phyloP scores from a whole-genome alignment of 2,888 invertebrate genomes.

The Seira sanloemensis region DNA sequence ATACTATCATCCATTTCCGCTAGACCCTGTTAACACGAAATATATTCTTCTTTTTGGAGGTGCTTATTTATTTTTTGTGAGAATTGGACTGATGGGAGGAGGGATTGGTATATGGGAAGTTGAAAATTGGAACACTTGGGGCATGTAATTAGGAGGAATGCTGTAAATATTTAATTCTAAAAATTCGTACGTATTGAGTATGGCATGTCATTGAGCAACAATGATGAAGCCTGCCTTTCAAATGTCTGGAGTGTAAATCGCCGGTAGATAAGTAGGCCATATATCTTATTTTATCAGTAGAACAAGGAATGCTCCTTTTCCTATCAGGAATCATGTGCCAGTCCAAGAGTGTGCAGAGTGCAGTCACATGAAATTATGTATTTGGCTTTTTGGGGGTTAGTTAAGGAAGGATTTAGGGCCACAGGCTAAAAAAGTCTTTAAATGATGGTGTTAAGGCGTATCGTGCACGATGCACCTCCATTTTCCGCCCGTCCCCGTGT shows the following conservation, averaged over 20 bases:
- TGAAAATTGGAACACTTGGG: background rate
- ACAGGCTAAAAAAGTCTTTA: constrained; percentile 15
- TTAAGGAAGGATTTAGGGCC: background rate
- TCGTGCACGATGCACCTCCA: constrained; percentile 30
- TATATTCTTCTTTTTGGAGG: background rate
- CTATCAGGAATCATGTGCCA: constrained; percentile 55
- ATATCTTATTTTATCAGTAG: constrained; percentile 53
- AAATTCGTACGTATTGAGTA: background rate
- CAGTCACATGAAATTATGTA: constrained; percentile 54
- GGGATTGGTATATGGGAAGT: background rate
- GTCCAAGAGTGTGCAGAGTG: constrained; percentile 49
- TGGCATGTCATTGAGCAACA: too few relatives aligned
- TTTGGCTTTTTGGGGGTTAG: background rate
- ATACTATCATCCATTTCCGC: constrained; percentile 52
- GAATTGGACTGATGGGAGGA: background rate
- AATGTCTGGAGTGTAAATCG: background rate
- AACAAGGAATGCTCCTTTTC: constrained; percentile 50
- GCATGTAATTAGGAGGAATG: background rate
- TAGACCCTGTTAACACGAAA: background rate
- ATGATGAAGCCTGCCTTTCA: background rate
- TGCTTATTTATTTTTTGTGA: background rate
- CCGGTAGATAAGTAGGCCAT: constrained; percentile 44
- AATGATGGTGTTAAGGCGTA: constrained; percentile 45
- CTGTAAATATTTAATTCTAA: background rate
- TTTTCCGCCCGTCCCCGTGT: background rate